These are phyloP conservation scores for Habroteleia sp. DNA, from an alignment of 2,888 invertebrate genomes.

Conservation along the genomic window DNA sequence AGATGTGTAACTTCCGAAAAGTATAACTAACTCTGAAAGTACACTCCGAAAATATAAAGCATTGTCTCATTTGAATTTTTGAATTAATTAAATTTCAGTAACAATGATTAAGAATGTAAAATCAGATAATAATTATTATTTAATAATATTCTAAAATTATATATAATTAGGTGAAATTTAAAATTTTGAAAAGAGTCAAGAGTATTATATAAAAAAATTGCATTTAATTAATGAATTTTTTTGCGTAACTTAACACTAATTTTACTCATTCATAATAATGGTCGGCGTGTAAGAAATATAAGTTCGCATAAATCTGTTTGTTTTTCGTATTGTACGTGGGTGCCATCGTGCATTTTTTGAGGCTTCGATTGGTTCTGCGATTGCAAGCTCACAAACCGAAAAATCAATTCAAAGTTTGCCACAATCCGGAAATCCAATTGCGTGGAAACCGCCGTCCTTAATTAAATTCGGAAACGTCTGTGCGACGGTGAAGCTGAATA, in stretches of 20 bases:
- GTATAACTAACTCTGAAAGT: too few species aligned
- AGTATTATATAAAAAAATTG: too few species aligned
- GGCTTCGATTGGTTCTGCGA: constrained; percentile 7
- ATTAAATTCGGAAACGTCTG: constrained; percentile 52
- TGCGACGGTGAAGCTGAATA: constrained; percentile 21
- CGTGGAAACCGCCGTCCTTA: constrained; percentile 40
- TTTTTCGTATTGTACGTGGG: constrained; percentile 10
- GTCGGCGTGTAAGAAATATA: constrained; percentile 20
- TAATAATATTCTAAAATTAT: too few species aligned
- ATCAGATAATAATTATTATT: too few species aligned
- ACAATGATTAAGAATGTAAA: too few species aligned
- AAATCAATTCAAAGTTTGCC: constrained; percentile 31
- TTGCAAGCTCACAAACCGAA: constrained; percentile 6
- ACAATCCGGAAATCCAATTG: constrained; percentile 40
- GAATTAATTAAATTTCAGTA: too few species aligned
- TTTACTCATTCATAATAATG: constrained; percentile 32
- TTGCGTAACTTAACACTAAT: constrained; percentile 7
- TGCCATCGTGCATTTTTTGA: constrained; percentile 11
- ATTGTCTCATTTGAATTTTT: too few species aligned
- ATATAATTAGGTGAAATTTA: too few species aligned
- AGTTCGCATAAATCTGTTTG: constrained; percentile 24
- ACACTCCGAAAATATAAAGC: too few species aligned
- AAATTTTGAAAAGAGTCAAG: too few species aligned
- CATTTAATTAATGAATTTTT: constrained; percentile 17
- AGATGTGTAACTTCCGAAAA: too few species aligned